These are phyloP conservation scores for Epirrita christyi DNA, from an alignment of 2,888 invertebrate species.

Conservation along the genomic window DNA sequence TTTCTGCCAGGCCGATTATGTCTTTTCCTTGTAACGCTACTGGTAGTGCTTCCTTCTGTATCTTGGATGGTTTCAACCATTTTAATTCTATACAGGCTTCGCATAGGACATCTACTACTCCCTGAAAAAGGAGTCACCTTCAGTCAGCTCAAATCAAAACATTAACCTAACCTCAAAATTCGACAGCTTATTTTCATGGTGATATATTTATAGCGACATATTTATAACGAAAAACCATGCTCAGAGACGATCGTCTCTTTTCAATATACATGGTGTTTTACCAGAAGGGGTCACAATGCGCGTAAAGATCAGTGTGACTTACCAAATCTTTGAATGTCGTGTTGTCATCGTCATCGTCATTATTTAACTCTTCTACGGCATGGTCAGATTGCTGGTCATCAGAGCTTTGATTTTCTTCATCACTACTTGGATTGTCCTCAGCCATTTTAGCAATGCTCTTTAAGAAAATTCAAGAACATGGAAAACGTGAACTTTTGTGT, in stretches of 20 bases:
- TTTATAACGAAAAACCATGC: not conserved
- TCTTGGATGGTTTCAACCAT: slow-evolving; percentile 97
- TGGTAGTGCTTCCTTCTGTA: slow-evolving; percentile 97
- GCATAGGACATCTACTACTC: slow-evolving; percentile 94
- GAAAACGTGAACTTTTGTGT: too few species aligned
- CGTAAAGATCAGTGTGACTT: slow-evolving; percentile 28
- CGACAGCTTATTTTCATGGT: not conserved
- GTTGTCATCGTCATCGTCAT: slow-evolving; percentile 58
- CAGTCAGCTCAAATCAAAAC: slow-evolving; percentile 7
- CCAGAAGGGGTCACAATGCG: not conserved
- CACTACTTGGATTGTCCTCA: slow-evolving; percentile 58
- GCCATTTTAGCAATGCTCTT: slow-evolving; percentile 54
- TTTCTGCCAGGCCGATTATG: slow-evolving; percentile 88
- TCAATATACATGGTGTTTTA: slow-evolving; percentile 1
- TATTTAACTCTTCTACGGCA: slow-evolving; percentile 40
- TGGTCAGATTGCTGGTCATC: slow-evolving; percentile 47
- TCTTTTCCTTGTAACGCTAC: slow-evolving; percentile 94
- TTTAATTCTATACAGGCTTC: slow-evolving; percentile 96
- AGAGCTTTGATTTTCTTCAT: slow-evolving; percentile 51
- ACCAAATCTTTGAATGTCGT: slow-evolving; percentile 80
- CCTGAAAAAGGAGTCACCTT: slow-evolving; percentile 82
- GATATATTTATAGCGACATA: not conserved
- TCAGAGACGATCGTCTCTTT: not conserved
- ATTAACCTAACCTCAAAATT: slow-evolving; percentile 50
- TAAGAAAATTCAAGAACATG: too few species aligned